These are phyloP conservation scores for Myiothlypis coronata DNA, from an alignment of 2,797 vertebrate genomes.

Conservation along the genomic window DNA sequence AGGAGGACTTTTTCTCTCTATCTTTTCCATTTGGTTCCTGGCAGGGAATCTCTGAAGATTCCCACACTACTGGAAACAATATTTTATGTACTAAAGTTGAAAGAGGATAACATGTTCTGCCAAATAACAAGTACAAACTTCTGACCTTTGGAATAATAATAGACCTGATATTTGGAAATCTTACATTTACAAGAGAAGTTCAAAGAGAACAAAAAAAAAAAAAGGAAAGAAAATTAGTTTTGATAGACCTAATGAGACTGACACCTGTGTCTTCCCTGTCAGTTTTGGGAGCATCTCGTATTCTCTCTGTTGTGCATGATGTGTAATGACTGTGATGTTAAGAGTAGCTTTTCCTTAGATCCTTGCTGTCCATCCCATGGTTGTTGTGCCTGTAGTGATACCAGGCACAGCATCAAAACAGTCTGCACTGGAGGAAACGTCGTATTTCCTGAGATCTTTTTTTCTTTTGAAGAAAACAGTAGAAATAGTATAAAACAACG, in stretches of 20 bases:
- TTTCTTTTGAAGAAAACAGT: background rate
- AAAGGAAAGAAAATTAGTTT: background rate
- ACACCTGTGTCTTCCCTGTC: background rate
- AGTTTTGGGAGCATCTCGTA: background rate
- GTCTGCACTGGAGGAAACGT: background rate
- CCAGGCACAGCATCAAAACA: background rate
- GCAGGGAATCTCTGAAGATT: background rate
- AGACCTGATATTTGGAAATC: background rate
- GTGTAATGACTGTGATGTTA: background rate
- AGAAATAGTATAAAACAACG: background rate
- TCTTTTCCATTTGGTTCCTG: background rate
- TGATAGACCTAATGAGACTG: background rate
- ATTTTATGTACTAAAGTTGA: background rate
- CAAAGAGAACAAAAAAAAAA: background rate
- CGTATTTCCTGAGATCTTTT: background rate
- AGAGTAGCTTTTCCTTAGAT: background rate
- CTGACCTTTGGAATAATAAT: background rate
- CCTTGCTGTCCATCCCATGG: rapidly evolving
- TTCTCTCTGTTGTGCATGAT: background rate
- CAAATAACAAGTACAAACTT: background rate
- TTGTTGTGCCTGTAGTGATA: background rate
- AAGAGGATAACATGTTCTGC: slow-evolving; percentile 10
- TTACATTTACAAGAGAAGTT: background rate
- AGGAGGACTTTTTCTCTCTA: background rate
- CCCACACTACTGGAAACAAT: background rate